Evolutionary conservation across 2,888 invertebrate species (phyloP), one percentile per base, ranked within the genome.

Genomic region (Hedychridium roseum): DNA sequence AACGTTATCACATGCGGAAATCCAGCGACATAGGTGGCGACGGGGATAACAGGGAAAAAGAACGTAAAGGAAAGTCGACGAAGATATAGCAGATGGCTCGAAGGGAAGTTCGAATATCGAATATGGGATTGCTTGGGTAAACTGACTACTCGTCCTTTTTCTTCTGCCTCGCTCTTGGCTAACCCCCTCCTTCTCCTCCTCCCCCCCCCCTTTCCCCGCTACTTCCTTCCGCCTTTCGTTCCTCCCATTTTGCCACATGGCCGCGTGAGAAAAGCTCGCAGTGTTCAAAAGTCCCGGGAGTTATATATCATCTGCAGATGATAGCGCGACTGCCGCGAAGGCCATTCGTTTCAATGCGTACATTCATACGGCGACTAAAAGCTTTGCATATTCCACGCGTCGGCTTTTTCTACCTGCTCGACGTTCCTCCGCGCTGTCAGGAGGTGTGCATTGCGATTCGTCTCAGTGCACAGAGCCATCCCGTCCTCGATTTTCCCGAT

Each of bases 291-390:
- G 44, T 67, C 54, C 36, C 43, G 36, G 32, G 45, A 60, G 64
- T 62, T 69, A 66, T 71, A 70, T 60, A 71, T 74, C 74, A 72
- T 71, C 71, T 71, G 72, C 64, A 66, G 63, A 70, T 74, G 74
- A 74, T 74, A 68, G 70, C 65, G 67, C 55, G 57, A n/a, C 49
- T 40, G 53, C 60, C 59, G 57, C 65, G 61, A 68, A 73, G 70
- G 67, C 66, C 68, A 70, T 73, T 68, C 71, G 69, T 70, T 71
- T 71, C 70, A 70, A 70, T 70, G 68, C 62, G 60, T 68, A 60
- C 59, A 58, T 60, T 68, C 64, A 66, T 60, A 36, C 53, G 42
- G 50, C 43, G 62, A 59, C 62, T 68, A 60, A 68, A 70, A 70
- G 64, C 63, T 61, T 58, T 41, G 57, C 56, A 54, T 63, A 58